phyloP scores from a whole-genome alignment of 2,888 invertebrate genomes.

The Pseudanteris insignis region DNA sequence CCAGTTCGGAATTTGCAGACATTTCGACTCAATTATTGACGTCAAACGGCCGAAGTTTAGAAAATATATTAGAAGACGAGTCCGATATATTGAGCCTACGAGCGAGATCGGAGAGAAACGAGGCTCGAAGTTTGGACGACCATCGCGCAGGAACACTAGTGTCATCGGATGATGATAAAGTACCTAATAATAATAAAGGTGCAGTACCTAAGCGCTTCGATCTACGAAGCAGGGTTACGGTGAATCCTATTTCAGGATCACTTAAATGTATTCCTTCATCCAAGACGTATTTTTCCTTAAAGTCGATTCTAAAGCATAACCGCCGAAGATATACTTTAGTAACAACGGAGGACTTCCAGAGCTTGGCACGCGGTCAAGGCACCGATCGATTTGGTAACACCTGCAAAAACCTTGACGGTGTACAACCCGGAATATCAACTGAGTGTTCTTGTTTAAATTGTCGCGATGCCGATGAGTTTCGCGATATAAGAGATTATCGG shows the following conservation, averaged over 20 bases:
- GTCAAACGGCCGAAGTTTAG: slow-evolving; percentile 55
- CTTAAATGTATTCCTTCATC: slow-evolving; percentile 52
- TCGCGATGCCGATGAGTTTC: slow-evolving; percentile 47
- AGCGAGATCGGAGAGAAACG: slow-evolving; percentile 19
- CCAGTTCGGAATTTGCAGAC: slow-evolving; percentile 43
- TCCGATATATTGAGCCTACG: slow-evolving; percentile 25
- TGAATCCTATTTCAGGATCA: slow-evolving; percentile 55
- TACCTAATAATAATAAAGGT: slow-evolving; percentile 46
- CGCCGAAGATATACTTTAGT: slow-evolving; percentile 59
- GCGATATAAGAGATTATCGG: slow-evolving; percentile 20
- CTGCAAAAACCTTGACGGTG: slow-evolving; percentile 38
- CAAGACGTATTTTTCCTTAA: slow-evolving; percentile 60
- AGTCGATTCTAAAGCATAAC: slow-evolving; percentile 62
- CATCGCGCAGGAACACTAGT: slow-evolving; percentile 1
- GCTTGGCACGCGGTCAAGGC: slow-evolving; percentile 34
- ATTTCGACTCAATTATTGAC: slow-evolving; percentile 47
- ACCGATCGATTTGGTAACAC: slow-evolving; percentile 24
- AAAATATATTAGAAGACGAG: slow-evolving; percentile 62
- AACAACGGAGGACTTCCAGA: slow-evolving; percentile 51
- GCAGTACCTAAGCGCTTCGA: slow-evolving; percentile 56
- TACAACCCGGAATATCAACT: slow-evolving; percentile 27
- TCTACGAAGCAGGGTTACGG: slow-evolving; percentile 48
- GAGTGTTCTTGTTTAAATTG: slow-evolving; percentile 39
- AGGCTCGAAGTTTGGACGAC: slow-evolving; percentile 36
- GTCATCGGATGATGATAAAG: too few species aligned